phyloP scores from a whole-genome alignment of 2,797 vertebrate species.

The Peromyscus aztecus region DNA sequence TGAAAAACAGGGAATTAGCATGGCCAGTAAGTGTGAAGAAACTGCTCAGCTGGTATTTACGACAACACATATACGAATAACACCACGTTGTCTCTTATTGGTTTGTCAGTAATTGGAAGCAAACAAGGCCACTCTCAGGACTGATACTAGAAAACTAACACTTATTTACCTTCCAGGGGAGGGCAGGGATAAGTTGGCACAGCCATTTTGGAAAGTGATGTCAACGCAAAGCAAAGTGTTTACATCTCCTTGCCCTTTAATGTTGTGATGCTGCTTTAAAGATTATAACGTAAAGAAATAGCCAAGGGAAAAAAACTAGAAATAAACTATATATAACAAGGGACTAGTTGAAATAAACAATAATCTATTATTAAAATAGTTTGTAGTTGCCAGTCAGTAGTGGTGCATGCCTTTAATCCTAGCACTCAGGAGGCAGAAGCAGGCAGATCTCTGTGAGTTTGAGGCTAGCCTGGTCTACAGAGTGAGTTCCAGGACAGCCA shows the following conservation, averaged over 20 bases:
- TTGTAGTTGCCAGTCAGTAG: background rate
- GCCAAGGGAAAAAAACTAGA: background rate
- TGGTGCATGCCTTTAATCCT: background rate
- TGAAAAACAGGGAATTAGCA: conserved; percentile 27
- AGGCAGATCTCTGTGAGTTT: background rate
- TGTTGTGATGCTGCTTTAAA: background rate
- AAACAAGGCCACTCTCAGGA: background rate
- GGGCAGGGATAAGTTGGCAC: background rate
- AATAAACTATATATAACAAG: background rate
- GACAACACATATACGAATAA: background rate
- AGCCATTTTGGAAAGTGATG: background rate
- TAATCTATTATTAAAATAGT: background rate
- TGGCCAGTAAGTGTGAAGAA: background rate
- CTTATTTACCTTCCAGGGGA: background rate
- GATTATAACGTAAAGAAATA: conserved; percentile 6
- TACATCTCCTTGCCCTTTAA: background rate
- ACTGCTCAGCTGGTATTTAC: background rate
- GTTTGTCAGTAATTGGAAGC: conserved; percentile 2
- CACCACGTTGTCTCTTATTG: background rate
- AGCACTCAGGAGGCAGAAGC: background rate
- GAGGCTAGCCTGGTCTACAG: background rate
- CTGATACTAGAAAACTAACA: background rate
- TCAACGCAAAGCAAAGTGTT: background rate
- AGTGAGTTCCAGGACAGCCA: background rate
- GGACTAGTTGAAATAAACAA: background rate